phyloP scores from a whole-genome alignment of 2,888 invertebrate species.

The Cantharis lateralis region DNA sequence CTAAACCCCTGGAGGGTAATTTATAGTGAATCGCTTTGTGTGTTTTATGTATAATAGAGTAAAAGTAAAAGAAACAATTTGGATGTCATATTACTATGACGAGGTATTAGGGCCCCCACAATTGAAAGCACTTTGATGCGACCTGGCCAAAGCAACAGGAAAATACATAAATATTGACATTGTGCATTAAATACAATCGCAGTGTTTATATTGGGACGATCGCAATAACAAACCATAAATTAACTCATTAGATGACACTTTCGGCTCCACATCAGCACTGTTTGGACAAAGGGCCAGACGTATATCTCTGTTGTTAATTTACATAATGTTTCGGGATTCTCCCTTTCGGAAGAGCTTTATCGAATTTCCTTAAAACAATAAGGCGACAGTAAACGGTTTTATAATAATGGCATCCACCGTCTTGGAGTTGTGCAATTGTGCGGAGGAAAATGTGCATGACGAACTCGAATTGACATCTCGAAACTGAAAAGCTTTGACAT shows the following conservation, averaged over 20 bases:
- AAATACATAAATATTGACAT: slow-evolving; percentile 54
- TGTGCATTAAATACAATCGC: slow-evolving; percentile 50
- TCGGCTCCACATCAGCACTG: slow-evolving; percentile 45
- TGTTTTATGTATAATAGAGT: slow-evolving; percentile 51
- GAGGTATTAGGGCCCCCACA: slow-evolving; percentile 43
- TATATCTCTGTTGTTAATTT: slow-evolving; percentile 48
- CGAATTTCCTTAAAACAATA: slow-evolving; percentile 32
- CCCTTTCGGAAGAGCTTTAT: slow-evolving; percentile 16
- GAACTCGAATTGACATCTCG: slow-evolving; percentile 51
- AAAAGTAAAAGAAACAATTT: slow-evolving; percentile 35
- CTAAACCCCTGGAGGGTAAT: slow-evolving; percentile 35
- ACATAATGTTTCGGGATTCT: slow-evolving; percentile 46
- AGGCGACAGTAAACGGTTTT: slow-evolving; percentile 23
- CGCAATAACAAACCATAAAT: slow-evolving; percentile 56
- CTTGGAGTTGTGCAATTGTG: slow-evolving; percentile 40
- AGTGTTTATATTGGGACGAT: slow-evolving; percentile 48
- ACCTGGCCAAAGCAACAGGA: slow-evolving; percentile 36
- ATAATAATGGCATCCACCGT: slow-evolving; percentile 5
- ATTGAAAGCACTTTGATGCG: slow-evolving; percentile 46
- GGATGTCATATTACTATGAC: slow-evolving; percentile 40
- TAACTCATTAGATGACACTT: slow-evolving; percentile 55
- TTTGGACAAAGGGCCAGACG: slow-evolving; percentile 53
- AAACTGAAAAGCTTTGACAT: slow-evolving; percentile 54
- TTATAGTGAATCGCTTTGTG: slow-evolving; percentile 42
- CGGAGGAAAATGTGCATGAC: slow-evolving; percentile 41